phyloP scores from a whole-genome alignment of 2,797 vertebrate genomes.

The Diplodus puntazzo region DNA sequence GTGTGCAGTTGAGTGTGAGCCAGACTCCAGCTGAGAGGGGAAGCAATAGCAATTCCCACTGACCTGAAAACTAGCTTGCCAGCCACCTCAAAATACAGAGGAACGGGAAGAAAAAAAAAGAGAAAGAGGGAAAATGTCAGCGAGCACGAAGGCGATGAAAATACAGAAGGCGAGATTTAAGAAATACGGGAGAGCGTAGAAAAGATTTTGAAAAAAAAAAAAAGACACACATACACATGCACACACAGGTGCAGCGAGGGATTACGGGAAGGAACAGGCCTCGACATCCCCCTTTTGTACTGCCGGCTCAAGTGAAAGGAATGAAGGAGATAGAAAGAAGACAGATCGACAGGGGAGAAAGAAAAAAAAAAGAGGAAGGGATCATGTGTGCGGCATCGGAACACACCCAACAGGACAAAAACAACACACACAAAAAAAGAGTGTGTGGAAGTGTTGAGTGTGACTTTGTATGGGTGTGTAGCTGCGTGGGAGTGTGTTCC shows the following conservation, averaged over 20 bases:
- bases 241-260: slow-evolving; percentile 56
- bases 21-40: slow-evolving; percentile 76
- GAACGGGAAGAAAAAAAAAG: neutral
- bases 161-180: slow-evolving; percentile 46
- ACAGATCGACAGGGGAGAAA: neutral
- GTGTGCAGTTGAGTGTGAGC: slow-evolving; percentile 70
- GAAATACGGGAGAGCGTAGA: slow-evolving; percentile 31
- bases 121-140: slow-evolving; percentile 69
- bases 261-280: slow-evolving; percentile 67
- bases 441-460: slow-evolving; percentile 38
- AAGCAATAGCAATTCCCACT: slow-evolving; percentile 77
- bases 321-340: slow-evolving; percentile 37
- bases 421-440: slow-evolving; percentile 4
- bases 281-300: slow-evolving; percentile 52
- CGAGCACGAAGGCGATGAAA: slow-evolving; percentile 60
- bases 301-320: slow-evolving; percentile 53
- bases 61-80: slow-evolving; percentile 78
- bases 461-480: slow-evolving; percentile 36
- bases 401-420: slow-evolving; percentile 47
- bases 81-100: slow-evolving; percentile 65
- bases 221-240: slow-evolving; percentile 17
- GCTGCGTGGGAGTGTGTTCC: slow-evolving; percentile 57
- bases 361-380: slow-evolving; percentile 12
- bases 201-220: slow-evolving; percentile 15
- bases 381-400: slow-evolving; percentile 45